phyloP scores from a whole-genome alignment of 2,113 vertebrate species.

The Cariama cristata region DNA sequence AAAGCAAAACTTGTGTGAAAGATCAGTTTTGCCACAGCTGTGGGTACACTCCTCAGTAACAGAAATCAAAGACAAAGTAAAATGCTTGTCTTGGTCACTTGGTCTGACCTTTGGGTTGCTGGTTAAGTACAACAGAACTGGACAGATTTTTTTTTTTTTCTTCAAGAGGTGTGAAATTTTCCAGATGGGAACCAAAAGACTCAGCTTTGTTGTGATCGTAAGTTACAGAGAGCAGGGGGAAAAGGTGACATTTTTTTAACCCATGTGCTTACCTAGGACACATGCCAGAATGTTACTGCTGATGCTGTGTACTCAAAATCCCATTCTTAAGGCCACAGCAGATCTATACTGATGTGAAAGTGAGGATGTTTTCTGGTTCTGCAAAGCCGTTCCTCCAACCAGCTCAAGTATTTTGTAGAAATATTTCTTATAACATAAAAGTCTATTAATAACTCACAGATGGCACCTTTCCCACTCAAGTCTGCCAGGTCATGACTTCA shows the following conservation, averaged over 20 bases:
- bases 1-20: not conserved
- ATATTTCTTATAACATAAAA: not conserved
- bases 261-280: not conserved
- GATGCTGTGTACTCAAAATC: not conserved
- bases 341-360: not conserved
- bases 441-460: constrained; percentile 32
- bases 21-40: not conserved
- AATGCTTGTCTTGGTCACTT: not conserved
- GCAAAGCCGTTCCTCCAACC: not conserved
- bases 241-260: not conserved
- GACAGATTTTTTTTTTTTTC: no score
- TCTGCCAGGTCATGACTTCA: constrained; percentile 3
- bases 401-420: not conserved
- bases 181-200: not conserved
- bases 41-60: not conserved
- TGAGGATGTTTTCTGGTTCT: not conserved
- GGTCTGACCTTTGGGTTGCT: not conserved
- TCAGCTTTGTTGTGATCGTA: not conserved
- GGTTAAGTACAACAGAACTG: not conserved
- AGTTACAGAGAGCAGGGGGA: not conserved
- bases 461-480: not conserved
- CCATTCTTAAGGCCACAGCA: not conserved
- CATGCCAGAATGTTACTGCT: not conserved
- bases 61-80: not conserved
- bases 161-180: not conserved